These are phyloP conservation scores for Hypocryptadius cinnamomeus DNA, from an alignment of 2,113 vertebrate genomes.

Conservation along the genomic window DNA sequence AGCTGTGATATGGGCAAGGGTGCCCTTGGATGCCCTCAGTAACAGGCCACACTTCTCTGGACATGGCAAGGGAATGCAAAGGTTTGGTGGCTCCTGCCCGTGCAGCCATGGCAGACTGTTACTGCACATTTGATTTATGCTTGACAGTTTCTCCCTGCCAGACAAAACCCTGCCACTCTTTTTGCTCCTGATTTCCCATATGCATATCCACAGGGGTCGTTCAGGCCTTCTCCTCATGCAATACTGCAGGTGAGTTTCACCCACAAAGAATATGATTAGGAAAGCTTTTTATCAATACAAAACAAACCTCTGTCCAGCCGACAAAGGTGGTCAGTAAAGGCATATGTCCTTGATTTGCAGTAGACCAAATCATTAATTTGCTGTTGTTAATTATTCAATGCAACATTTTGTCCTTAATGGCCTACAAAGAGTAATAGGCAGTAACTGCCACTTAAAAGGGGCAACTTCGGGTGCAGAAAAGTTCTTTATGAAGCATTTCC, in stretches of 20 bases:
- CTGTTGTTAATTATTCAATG: slow-evolving; percentile 10
- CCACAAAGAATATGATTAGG: background rate
- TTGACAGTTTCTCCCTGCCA: background rate
- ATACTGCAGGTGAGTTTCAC: background rate
- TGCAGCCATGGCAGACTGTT: background rate
- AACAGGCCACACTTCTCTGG: background rate
- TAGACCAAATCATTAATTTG: background rate
- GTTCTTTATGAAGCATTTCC: slow-evolving; percentile 50
- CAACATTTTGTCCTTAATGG: background rate
- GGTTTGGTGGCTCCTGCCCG: accelerated
- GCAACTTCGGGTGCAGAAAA: background rate
- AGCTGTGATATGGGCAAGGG: no score
- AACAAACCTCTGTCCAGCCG: background rate
- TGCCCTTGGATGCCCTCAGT: no score
- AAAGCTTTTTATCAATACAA: background rate
- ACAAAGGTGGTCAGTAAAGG: background rate
- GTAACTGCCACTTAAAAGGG: slow-evolving; percentile 30
- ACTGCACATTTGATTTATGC: background rate
- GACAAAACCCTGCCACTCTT: background rate
- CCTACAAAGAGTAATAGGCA: background rate
- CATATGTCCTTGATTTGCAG: background rate
- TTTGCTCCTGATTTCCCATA: accelerated
- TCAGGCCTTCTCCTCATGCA: background rate
- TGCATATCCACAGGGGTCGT: background rate
- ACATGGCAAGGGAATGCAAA: background rate